A percentile compares a stretch with the other conserved stretches of the same genome.
Conservation (phyloP, 2,113 vertebrate species). For the Chiloscyllium plagiosum region DNA sequence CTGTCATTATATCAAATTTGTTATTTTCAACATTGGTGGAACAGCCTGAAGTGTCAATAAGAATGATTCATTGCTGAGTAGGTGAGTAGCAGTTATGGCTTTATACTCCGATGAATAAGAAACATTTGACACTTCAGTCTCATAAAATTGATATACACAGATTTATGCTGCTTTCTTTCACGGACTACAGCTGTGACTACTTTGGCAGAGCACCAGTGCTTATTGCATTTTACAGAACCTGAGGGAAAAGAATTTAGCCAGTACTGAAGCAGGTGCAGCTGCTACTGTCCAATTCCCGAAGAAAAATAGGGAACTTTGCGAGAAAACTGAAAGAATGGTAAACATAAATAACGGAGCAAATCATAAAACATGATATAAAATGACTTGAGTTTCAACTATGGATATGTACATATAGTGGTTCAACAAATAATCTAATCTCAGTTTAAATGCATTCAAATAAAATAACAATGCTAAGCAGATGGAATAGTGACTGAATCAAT, state of each 20-base stretch:
- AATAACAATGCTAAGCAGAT: background rate
- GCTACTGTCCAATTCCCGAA: background rate
- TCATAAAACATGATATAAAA: background rate
- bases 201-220: conserved; percentile 2
- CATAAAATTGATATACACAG: background rate
- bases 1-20: background rate
- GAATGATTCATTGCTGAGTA: background rate
- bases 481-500: background rate
- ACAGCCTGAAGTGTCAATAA: background rate
- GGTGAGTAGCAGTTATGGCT: background rate
- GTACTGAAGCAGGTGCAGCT: conserved; percentile 1
- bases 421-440: background rate
- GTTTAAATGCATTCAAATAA: background rate
- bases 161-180: background rate
- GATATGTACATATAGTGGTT: background rate
- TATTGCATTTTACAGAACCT: conserved; percentile 27
- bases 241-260: background rate
- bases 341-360: no score
- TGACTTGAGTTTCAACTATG: background rate
- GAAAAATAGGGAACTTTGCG: background rate
- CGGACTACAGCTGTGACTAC: conserved; percentile 2
- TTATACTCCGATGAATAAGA: background rate
- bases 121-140: background rate
- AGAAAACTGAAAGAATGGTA: no score
- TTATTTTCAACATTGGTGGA: background rate